phyloP scores from a whole-genome alignment of 2,888 invertebrate species.

The Microplitis deprimator region DNA sequence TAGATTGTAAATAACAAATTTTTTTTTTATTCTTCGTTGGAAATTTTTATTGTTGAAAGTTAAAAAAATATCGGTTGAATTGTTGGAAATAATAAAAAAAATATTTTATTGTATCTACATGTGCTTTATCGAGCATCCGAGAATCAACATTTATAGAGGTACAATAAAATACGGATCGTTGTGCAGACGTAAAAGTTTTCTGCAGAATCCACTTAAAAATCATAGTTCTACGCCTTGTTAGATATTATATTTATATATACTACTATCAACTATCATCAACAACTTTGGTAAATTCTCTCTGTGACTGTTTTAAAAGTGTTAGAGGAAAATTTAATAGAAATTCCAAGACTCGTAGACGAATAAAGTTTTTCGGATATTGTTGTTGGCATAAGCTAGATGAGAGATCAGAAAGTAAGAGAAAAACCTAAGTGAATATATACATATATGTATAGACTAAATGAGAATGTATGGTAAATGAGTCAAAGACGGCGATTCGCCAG shows the following conservation, averaged over 20 bases:
- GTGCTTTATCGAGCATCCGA: not conserved
- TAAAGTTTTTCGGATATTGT: slow-evolving; percentile 28
- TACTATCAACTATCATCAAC: not conserved
- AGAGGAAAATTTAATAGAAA: not conserved
- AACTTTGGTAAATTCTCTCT: not conserved
- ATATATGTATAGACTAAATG: slow-evolving; percentile 4
- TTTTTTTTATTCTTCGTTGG: too few relatives aligned
- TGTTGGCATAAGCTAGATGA: slow-evolving; percentile 12
- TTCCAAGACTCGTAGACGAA: not conserved
- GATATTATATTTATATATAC: slow-evolving; percentile 7
- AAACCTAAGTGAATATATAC: not conserved
- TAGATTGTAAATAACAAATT: too few relatives aligned
- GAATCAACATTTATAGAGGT: not conserved
- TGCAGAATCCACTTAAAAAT: slow-evolving; percentile 16
- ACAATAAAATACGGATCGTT: not conserved
- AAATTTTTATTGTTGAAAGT: too few relatives aligned
- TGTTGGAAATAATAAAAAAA: not conserved
- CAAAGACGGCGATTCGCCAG: slow-evolving; percentile 31
- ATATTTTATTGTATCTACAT: not conserved
- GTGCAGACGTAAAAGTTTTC: slow-evolving; percentile 6
- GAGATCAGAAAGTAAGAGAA: slow-evolving; percentile 5
- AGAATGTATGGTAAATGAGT: slow-evolving; percentile 34
- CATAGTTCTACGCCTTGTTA: slow-evolving; percentile 15
- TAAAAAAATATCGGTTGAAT: too few relatives aligned
- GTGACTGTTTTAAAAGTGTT: not conserved